A percentile compares a stretch with the other conserved stretches of the same genome.
Evolutionary conservation across 2,797 vertebrate species (phyloP).

Genomic region (Hylomyscus alleni): DNA sequence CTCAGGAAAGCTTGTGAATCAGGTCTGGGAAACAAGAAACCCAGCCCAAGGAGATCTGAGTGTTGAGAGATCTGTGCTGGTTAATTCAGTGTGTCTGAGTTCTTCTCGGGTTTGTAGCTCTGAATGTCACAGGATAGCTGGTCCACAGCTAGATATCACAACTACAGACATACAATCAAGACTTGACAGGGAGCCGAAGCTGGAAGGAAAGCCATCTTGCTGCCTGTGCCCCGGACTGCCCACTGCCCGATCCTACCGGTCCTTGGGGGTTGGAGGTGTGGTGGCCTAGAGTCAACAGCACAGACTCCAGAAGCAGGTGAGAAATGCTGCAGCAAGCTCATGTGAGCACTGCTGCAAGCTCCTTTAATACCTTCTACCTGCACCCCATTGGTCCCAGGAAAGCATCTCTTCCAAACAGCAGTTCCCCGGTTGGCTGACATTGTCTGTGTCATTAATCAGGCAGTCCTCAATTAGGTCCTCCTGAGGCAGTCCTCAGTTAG

Average conservation of each 20-base stretch:
- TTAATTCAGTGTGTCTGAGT: background rate
- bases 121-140: background rate
- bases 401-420: background rate
- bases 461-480: background rate
- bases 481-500: background rate
- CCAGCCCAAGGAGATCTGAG: background rate
- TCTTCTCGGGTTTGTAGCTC: background rate
- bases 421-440: background rate
- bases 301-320: background rate
- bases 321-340: background rate
- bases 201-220: background rate
- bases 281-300: background rate
- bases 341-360: background rate
- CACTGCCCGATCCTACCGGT: background rate
- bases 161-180: background rate
- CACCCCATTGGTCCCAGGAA: background rate
- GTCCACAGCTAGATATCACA: background rate
- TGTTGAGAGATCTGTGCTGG: background rate
- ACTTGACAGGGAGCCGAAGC: background rate
- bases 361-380: background rate
- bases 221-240: background rate
- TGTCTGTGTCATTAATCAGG: background rate
- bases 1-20: background rate
- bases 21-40: slow-evolving; percentile 12
- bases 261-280: background rate